These are phyloP conservation scores for Ligdia adustata DNA, from an alignment of 2,888 invertebrate species.

Conservation along the genomic window DNA sequence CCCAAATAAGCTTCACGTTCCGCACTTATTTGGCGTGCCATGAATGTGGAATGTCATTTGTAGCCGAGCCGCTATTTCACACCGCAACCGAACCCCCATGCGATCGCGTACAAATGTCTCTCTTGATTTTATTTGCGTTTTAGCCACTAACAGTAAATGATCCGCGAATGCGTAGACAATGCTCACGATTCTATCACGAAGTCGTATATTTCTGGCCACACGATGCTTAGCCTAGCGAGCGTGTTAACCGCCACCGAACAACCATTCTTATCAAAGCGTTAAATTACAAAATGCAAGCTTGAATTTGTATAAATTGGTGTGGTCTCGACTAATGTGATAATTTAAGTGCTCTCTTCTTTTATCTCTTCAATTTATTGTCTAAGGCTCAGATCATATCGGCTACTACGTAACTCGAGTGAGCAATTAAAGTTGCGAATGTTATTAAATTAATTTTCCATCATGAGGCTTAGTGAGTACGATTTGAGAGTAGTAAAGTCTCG, in stretches of 20 bases:
- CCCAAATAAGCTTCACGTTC: conserved; percentile 62
- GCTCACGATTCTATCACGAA: conserved; percentile 47
- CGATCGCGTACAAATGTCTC: conserved; percentile 57
- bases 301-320: conserved; percentile 47
- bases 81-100: conserved; percentile 65
- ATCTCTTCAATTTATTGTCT: conserved; percentile 41
- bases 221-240: conserved; percentile 42
- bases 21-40: conserved; percentile 66
- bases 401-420: neutral
- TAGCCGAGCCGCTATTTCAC: conserved; percentile 64
- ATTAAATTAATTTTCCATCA: conserved; percentile 9
- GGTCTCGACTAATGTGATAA: conserved; percentile 44
- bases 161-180: conserved; percentile 44
- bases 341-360: conserved; percentile 32
- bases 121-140: conserved; percentile 62
- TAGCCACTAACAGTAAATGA: conserved; percentile 53
- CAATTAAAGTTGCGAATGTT: conserved; percentile 17
- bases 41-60: conserved; percentile 73
- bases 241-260: conserved; percentile 51
- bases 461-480: neutral
- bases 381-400: conserved; percentile 33
- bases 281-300: conserved; percentile 48
- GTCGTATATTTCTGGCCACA: conserved; percentile 49
- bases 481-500: conserved; percentile 8
- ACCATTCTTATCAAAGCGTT: conserved; percentile 54